Evolutionary conservation across 2,797 vertebrate genomes (phyloP).

Genomic region (Pygocentrus nattereri): DNA sequence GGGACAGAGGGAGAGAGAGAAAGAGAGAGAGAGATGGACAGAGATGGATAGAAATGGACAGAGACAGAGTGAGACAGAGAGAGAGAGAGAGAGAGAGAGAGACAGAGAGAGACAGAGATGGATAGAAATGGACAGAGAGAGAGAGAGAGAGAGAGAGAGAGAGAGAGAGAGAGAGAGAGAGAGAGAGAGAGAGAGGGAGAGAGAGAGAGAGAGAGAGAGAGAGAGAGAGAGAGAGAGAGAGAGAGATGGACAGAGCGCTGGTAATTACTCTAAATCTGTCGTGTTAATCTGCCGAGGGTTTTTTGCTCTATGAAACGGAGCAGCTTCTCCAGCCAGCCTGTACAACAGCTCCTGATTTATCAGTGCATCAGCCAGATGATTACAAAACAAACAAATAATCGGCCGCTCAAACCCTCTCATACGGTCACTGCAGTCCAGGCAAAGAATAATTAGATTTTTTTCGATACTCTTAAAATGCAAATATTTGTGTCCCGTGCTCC

Average conservation of each 20-base stretch:
- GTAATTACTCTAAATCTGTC: constrained; percentile 8
- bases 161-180: no score
- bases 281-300: neutral
- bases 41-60: no score
- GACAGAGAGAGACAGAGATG: no score
- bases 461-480: constrained; percentile 63
- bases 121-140: no score
- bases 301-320: constrained; percentile 33
- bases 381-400: constrained; percentile 61
- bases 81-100: no score
- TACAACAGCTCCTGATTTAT: constrained; percentile 45
- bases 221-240: no score
- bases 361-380: constrained; percentile 46
- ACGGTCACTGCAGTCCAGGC: constrained; percentile 63
- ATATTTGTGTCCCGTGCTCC: constrained; percentile 58
- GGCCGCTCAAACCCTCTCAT: constrained; percentile 38
- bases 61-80: no score
- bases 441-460: constrained; percentile 62
- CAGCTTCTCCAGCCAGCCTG: constrained; percentile 9
- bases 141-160: no score
- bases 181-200: no score
- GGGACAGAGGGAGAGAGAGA: no score
- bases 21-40: no score
- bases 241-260: neutral
- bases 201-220: no score